A percentile compares a stretch with the other conserved stretches of the same genome.
Evolutionary conservation across 2,888 invertebrate species (phyloP).

Genomic region (Drosophila cognata): DNA sequence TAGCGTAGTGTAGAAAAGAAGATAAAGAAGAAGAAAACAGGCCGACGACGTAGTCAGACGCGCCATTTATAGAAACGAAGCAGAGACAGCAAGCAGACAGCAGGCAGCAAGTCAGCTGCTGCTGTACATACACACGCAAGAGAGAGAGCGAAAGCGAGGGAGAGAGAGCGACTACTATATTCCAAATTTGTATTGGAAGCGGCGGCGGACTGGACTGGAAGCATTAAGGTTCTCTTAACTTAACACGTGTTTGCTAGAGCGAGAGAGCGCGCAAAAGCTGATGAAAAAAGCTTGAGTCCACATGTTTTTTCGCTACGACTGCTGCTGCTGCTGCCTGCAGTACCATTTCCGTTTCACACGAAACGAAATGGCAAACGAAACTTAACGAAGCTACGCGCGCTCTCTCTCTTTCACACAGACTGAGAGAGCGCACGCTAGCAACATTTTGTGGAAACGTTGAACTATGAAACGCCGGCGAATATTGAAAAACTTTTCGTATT

Average conservation of each 20-base stretch:
- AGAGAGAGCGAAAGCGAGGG: slow-evolving; percentile 23
- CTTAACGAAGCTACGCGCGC: slow-evolving; percentile 60
- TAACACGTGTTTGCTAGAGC: slow-evolving; percentile 62
- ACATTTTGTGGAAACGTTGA: slow-evolving; percentile 68
- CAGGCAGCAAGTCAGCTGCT: slow-evolving; percentile 56
- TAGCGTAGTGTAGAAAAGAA: slow-evolving; percentile 53
- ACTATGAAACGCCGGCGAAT: slow-evolving; percentile 72
- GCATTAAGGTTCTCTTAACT: slow-evolving; percentile 57
- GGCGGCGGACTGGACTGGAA: slow-evolving; percentile 50
- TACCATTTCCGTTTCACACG: slow-evolving; percentile 70
- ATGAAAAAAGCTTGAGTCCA: slow-evolving; percentile 67
- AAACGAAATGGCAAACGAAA: slow-evolving; percentile 45
- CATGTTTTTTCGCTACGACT: slow-evolving; percentile 73
- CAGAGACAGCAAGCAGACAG: slow-evolving; percentile 36
- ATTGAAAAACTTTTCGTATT: slow-evolving; percentile 81
- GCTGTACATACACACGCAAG: slow-evolving; percentile 38
- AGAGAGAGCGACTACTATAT: slow-evolving; percentile 25
- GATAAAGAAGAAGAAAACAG: slow-evolving; percentile 40
- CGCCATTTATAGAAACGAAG: slow-evolving; percentile 74
- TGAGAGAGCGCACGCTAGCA: slow-evolving; percentile 58
- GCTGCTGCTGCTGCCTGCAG: slow-evolving; percentile 31
- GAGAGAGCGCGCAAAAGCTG: slow-evolving; percentile 45
- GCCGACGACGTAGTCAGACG: slow-evolving; percentile 42
- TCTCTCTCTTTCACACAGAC: slow-evolving; percentile 29
- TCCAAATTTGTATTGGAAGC: slow-evolving; percentile 58